phyloP scores from a whole-genome alignment of 2,888 invertebrate genomes.

The Limnephilus lunatus region DNA sequence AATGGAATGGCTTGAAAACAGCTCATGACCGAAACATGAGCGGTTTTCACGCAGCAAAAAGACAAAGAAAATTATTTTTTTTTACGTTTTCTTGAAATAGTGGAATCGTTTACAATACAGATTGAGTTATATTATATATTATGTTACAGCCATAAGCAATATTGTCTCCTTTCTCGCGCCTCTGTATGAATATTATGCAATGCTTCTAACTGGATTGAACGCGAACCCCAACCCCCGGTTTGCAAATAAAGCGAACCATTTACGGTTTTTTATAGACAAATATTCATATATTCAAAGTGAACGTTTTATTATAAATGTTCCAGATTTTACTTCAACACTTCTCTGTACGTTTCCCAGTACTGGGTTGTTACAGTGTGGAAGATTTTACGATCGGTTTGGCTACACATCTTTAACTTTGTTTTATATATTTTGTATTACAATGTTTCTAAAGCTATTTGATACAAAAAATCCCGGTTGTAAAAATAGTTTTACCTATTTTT shows the following conservation, averaged over 20 bases:
- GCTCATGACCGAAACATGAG: not conserved
- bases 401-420: not conserved
- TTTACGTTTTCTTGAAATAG: not conserved
- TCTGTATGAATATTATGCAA: slow-evolving; percentile 39
- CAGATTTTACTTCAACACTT: slow-evolving; percentile 43
- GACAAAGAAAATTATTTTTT: not conserved
- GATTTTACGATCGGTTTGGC: not conserved
- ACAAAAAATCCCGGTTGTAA: not conserved
- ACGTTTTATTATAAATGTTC: slow-evolving; percentile 50
- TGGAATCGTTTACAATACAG: not conserved
- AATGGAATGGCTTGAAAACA: not conserved
- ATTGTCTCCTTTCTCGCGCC: not conserved
- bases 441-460: not conserved
- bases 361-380: not conserved
- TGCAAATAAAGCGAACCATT: slow-evolving; percentile 37
- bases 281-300: slow-evolving; percentile 64
- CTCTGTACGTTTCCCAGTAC: not conserved
- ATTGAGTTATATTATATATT: not conserved
- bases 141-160: not conserved
- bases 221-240: not conserved
- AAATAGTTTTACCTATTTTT: no score
- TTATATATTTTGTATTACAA: not conserved
- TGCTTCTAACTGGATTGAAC: slow-evolving; percentile 55
- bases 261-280: slow-evolving; percentile 55
- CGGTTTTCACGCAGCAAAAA: no score